These are phyloP conservation scores for Cryptotermes secundus DNA, from an alignment of 1,140 invertebrate genomes.

Conservation along the genomic window DNA sequence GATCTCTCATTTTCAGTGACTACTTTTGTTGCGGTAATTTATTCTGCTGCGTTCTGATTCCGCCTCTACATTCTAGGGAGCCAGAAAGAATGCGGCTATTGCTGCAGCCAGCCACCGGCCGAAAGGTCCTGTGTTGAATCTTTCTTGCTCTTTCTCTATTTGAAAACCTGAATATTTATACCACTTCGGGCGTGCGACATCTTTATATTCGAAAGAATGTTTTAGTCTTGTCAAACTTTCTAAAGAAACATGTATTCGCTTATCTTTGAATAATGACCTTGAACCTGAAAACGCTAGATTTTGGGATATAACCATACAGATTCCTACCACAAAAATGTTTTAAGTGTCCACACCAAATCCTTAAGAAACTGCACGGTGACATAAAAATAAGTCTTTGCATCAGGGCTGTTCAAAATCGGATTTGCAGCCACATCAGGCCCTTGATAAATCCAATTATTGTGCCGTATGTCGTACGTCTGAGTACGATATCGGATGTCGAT, in stretches of 20 bases:
- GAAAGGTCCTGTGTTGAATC: neutral
- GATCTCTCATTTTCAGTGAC: too few species aligned
- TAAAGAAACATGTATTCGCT: neutral
- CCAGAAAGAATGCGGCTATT: neutral
- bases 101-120: neutral
- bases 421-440: too few species aligned
- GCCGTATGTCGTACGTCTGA: too few species aligned
- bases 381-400: too few species aligned
- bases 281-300: neutral
- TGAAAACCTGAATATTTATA: conserved; percentile 25
- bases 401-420: too few species aligned
- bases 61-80: neutral
- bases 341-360: too few species aligned
- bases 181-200: conserved; percentile 21
- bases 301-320: too few species aligned
- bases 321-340: too few species aligned
- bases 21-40: too few species aligned
- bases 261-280: neutral
- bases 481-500: too few species aligned
- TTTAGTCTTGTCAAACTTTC: conserved; percentile 7
- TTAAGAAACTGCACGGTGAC: too few species aligned
- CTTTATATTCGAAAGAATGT: conserved; percentile 24
- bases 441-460: too few species aligned
- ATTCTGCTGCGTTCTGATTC: neutral
- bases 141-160: conserved; percentile 21